A percentile compares a stretch with the other conserved stretches of the same genome.
Evolutionary conservation across 1,140 invertebrate species (phyloP).

Genomic region (Lordiphosa collinella): DNA sequence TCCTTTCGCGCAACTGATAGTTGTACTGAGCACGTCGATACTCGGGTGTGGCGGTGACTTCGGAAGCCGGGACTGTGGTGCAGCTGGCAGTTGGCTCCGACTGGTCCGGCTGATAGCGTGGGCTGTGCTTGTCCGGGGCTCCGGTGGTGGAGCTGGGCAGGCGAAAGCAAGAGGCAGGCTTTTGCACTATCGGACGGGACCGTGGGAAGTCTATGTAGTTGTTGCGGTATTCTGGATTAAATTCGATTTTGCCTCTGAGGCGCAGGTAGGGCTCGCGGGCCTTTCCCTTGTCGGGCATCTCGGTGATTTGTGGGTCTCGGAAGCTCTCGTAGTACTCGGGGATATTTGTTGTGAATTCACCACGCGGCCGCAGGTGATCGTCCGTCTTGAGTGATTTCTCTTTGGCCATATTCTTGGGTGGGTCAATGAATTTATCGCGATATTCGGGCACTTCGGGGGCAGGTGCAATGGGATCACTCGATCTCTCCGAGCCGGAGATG

Average conservation of each 20-base stretch:
- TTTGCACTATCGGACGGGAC: constrained; percentile 65
- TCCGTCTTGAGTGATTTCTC: constrained; percentile 68
- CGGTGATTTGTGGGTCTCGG: constrained; percentile 73
- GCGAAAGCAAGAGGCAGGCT: constrained; percentile 71
- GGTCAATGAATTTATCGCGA: constrained; percentile 69
- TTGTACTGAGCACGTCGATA: constrained; percentile 68
- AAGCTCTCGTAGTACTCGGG: constrained; percentile 79
- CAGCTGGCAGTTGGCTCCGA: constrained; percentile 17
- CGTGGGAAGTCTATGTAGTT: constrained; percentile 74
- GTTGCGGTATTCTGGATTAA: constrained; percentile 77
- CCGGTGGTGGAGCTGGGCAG: constrained; percentile 42
- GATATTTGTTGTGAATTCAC: constrained; percentile 71
- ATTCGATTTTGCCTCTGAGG: constrained; percentile 75
- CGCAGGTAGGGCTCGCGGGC: constrained; percentile 66
- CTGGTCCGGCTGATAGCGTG: constrained; percentile 3
- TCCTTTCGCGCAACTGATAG: constrained; percentile 66
- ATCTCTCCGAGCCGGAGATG: constrained; percentile 55
- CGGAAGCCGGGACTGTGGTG: constrained; percentile 36
- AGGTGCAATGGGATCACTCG: not conserved
- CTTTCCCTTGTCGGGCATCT: constrained; percentile 75
- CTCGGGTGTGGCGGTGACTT: constrained; percentile 64
- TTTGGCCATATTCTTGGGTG: constrained; percentile 59
- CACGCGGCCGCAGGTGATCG: constrained; percentile 65
- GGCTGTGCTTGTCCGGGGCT: constrained; percentile 9
- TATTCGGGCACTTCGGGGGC: constrained; percentile 59